Evolutionary conservation across 2,113 vertebrate genomes (phyloP).

Genomic region (Hoplias malabaricus): DNA sequence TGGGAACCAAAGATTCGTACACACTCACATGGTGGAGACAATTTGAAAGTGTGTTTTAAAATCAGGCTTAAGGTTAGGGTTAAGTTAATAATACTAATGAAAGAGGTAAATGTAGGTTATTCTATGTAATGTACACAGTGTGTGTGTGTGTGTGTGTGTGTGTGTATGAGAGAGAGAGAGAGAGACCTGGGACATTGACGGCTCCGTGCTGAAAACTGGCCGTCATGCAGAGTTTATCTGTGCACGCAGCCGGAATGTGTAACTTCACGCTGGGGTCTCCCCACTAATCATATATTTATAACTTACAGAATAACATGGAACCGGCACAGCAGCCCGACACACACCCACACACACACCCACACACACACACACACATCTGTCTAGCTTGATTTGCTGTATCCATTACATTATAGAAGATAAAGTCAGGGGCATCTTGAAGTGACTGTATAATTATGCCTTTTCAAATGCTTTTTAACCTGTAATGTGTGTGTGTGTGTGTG

Average conservation of each 20-base stretch:
- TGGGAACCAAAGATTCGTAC: no score
- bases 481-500: conserved; percentile 2
- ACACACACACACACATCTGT: conserved; percentile 9
- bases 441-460: conserved; percentile 10
- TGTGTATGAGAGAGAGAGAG: conserved; percentile 3
- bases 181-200: neutral
- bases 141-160: conserved; percentile 43
- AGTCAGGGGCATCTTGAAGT: conserved; percentile 12
- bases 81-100: no score
- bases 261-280: conserved; percentile 41
- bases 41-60: no score
- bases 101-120: no score
- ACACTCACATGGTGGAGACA: no score
- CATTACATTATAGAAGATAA: conserved; percentile 21
- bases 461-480: conserved; percentile 14
- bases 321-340: conserved; percentile 11
- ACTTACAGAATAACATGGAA: conserved; percentile 45
- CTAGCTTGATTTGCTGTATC: conserved; percentile 26
- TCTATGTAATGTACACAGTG: conserved; percentile 29
- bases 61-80: no score
- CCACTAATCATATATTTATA: conserved; percentile 45
- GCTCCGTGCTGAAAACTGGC: conserved; percentile 41
- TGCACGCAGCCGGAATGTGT: conserved; percentile 37
- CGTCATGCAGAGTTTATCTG: conserved; percentile 39
- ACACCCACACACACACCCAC: conserved; percentile 23